Evolutionary conservation across 2,888 invertebrate genomes (phyloP).

Genomic region (Cinara cedri): DNA sequence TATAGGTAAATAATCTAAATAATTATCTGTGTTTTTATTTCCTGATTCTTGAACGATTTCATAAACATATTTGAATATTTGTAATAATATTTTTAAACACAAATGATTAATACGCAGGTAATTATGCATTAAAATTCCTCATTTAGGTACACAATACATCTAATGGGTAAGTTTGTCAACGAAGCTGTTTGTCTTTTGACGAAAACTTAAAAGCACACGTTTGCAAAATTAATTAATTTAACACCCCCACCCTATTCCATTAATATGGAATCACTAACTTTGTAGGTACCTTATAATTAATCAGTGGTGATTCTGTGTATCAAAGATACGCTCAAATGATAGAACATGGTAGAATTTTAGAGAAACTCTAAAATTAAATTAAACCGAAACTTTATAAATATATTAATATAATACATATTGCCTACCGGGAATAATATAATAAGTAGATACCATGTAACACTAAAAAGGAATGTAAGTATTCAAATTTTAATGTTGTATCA

Average conservation of each 20-base stretch:
- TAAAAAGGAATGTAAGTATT: no score
- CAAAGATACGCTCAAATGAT: conserved; percentile 28
- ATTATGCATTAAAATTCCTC: background rate
- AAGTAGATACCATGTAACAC: background rate
- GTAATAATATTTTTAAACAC: background rate
- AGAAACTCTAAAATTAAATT: conserved; percentile 19
- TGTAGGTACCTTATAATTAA: conserved; percentile 24
- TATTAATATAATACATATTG: conserved; percentile 4
- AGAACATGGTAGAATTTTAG: conserved; percentile 11
- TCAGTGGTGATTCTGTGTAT: conserved; percentile 22
- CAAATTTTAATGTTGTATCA: no score
- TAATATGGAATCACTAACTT: conserved; percentile 27
- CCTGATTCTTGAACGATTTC: no score
- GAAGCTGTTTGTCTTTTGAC: conserved; percentile 12
- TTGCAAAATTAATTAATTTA: conserved; percentile 23
- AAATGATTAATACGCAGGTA: background rate
- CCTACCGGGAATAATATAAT: background rate
- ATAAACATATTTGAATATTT: background rate
- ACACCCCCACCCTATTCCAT: background rate
- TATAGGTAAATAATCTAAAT: no score
- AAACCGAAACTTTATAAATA: conserved; percentile 23
- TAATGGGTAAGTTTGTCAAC: background rate
- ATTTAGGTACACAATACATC: background rate
- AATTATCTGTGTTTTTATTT: no score
- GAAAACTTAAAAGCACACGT: conserved; percentile 18